Percentiles rank a stretch among this genome's conserved stretches.
These are phyloP conservation scores for Aphelenchoides fujianensis DNA, from an alignment of 1,140 invertebrate genomes.

Conservation along the genomic window DNA sequence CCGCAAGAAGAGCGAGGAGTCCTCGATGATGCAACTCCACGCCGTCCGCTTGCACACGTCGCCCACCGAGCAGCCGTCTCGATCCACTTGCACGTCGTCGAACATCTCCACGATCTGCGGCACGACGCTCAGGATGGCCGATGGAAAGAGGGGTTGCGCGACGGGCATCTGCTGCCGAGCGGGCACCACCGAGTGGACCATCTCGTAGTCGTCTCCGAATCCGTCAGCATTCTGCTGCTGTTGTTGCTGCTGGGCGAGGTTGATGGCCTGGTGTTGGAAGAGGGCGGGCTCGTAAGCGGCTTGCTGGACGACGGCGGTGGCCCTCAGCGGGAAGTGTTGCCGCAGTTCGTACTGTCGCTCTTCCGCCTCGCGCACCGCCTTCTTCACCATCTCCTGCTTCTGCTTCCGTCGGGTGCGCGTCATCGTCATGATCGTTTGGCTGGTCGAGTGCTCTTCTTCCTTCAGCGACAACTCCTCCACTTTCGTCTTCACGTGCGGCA, in stretches of 20 bases:
- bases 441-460: constrained; percentile 89
- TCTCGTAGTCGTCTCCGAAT: constrained; percentile 70
- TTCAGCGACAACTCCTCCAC: constrained; percentile 98
- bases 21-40: constrained; percentile 95
- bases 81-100: constrained; percentile 89
- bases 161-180: constrained; percentile 71
- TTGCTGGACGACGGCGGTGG: constrained; percentile 84
- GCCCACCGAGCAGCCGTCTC: constrained; percentile 76
- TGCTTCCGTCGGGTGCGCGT: constrained; percentile 97
- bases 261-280: constrained; percentile 67
- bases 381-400: constrained; percentile 92
- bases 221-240: constrained; percentile 31
- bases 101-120: constrained; percentile 88
- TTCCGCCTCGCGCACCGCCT: constrained; percentile 87
- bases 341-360: constrained; percentile 87
- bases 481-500: constrained; percentile 92
- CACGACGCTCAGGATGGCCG: constrained; percentile 87
- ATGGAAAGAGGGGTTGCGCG: constrained; percentile 90
- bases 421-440: constrained; percentile 87
- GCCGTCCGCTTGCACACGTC: constrained; percentile 71
- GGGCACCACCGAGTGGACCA: constrained; percentile 64
- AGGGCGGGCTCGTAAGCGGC: constrained; percentile 91
- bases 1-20: constrained; percentile 88
- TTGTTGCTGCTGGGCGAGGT: constrained; percentile 28
- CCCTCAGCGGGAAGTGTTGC: constrained; percentile 91